Evolutionary conservation across 2,797 vertebrate species (phyloP).

Genomic region (Amphiprion clarkii): DNA sequence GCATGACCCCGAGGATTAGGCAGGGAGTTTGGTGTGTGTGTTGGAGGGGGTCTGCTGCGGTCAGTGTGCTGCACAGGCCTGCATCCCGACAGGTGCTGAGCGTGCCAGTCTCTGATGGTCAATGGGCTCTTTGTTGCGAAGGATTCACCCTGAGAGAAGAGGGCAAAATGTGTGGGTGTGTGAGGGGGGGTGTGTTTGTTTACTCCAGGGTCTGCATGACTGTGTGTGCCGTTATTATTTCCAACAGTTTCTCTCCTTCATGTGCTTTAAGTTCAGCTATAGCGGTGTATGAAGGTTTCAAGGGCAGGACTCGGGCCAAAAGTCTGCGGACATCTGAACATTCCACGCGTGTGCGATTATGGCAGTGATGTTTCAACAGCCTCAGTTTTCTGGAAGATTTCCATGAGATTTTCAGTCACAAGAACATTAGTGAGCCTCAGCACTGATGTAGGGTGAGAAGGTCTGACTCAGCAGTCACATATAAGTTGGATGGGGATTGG

Average conservation of each 20-base stretch:
- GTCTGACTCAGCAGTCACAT: too few species aligned
- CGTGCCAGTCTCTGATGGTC: conserved; percentile 68
- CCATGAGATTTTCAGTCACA: neutral
- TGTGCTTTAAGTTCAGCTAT: neutral
- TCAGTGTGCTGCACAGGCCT: conserved; percentile 61
- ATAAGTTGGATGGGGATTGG: too few species aligned
- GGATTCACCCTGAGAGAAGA: conserved; percentile 60
- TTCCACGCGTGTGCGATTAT: neutral
- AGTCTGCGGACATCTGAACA: neutral
- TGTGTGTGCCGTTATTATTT: neutral
- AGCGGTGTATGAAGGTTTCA: neutral
- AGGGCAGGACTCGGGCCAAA: neutral
- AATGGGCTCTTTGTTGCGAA: conserved; percentile 83
- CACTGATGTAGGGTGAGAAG: too few species aligned
- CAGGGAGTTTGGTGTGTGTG: conserved; percentile 43
- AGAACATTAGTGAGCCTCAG: neutral
- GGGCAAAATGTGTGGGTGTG: conserved; percentile 39
- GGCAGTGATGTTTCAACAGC: neutral
- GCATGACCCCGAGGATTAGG: conserved; percentile 71
- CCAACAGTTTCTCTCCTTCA: neutral
- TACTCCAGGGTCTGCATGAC: conserved; percentile 1
- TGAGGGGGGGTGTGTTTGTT: conserved; percentile 23
- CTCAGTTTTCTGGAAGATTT: neutral
- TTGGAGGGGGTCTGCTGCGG: conserved; percentile 49
- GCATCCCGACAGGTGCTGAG: conserved; percentile 81